Conservation (phyloP, 2,113 vertebrate genomes). For the Eulemur rufifrons region DNA sequence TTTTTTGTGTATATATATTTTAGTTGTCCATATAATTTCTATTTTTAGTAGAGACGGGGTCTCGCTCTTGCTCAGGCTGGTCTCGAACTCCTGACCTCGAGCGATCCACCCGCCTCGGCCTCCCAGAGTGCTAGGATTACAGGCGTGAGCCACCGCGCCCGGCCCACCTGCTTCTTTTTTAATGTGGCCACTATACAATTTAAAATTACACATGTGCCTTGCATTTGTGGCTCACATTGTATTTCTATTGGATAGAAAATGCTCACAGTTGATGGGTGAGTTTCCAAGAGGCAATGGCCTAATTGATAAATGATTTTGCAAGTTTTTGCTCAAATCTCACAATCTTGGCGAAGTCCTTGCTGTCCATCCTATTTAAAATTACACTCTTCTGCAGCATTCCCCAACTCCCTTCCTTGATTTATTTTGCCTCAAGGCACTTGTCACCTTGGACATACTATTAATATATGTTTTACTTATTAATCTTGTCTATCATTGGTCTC, state of each 20-base stretch:
- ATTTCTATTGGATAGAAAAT: not conserved
- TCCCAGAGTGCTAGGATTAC: no score
- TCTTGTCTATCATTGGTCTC: not conserved
- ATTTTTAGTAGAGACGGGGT: no score
- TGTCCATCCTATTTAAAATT: not conserved
- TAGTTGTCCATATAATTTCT: no score
- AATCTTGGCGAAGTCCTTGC: not conserved
- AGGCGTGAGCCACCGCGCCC: no score
- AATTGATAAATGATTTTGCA: not conserved
- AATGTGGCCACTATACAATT: constrained; percentile 6
- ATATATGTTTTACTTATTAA: not conserved
- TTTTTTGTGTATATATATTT: no score
- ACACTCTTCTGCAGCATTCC: not conserved
- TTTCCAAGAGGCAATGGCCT: not conserved
- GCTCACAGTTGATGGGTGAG: not conserved
- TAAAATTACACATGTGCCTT: not conserved
- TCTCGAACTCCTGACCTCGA: no score
- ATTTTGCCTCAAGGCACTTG: not conserved
- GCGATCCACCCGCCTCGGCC: no score
- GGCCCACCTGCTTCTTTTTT: constrained; percentile 24
- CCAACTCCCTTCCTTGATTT: not conserved
- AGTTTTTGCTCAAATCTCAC: constrained; percentile 11
- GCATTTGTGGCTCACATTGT: not conserved
- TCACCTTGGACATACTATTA: not conserved
- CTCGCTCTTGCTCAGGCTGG: no score